Conservation (phyloP, 1,140 invertebrate species). For the Heliothis subflexa region DNA sequence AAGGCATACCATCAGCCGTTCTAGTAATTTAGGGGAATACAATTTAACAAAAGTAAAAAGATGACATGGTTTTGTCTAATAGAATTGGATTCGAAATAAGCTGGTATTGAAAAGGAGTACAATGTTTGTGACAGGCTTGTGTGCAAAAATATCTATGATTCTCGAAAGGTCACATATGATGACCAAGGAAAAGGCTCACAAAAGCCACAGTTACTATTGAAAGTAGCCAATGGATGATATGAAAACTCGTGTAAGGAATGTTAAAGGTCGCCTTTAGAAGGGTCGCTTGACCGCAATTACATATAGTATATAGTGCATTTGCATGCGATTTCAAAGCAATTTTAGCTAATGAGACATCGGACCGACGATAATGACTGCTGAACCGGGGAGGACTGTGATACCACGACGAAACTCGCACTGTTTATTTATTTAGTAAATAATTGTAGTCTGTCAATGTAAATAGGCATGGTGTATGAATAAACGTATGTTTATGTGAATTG, state of each 20-base stretch:
- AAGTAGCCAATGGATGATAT: not conserved
- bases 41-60: not conserved
- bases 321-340: slow-evolving; percentile 46
- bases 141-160: too few relatives aligned
- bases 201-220: not conserved
- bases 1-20: not conserved
- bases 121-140: too few relatives aligned
- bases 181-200: not conserved
- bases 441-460: slow-evolving; percentile 71
- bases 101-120: too few relatives aligned
- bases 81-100: too few relatives aligned
- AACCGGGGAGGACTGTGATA: slow-evolving; percentile 73
- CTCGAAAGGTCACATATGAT: not conserved
- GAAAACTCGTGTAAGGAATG: slow-evolving; percentile 11
- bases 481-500: slow-evolving; percentile 52
- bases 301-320: not conserved
- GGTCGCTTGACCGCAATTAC: slow-evolving; percentile 24
- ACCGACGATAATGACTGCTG: slow-evolving; percentile 35
- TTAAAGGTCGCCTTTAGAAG: slow-evolving; percentile 35
- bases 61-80: not conserved
- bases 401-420: slow-evolving; percentile 66
- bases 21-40: not conserved
- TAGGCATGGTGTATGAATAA: slow-evolving; percentile 71
- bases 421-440: slow-evolving; percentile 66
- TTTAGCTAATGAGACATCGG: slow-evolving; percentile 27